phyloP scores from a whole-genome alignment of 1,140 invertebrate genomes.

The Liolophura sinensis region DNA sequence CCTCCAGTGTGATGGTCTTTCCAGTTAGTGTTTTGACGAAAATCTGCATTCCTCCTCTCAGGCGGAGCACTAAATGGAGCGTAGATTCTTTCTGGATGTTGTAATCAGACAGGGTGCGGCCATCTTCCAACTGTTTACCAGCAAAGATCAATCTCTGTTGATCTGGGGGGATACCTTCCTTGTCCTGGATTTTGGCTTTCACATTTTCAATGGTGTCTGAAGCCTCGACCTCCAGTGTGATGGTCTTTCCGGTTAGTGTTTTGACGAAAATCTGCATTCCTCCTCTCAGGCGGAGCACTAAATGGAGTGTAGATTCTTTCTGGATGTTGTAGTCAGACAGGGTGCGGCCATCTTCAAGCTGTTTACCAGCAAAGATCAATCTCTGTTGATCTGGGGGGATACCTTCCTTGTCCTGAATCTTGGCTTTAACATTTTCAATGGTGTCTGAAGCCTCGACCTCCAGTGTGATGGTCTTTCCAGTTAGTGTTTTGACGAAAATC shows the following conservation, averaged over 20 bases:
- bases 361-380: constrained; percentile 78
- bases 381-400: constrained; percentile 81
- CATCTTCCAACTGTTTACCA: constrained; percentile 93
- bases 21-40: constrained; percentile 62
- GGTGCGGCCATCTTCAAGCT: constrained; percentile 68
- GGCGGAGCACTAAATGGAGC: constrained; percentile 77
- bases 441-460: constrained; percentile 90
- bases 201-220: constrained; percentile 73
- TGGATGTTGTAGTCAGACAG: constrained; percentile 82
- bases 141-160: constrained; percentile 63
- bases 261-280: constrained; percentile 64
- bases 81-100: constrained; percentile 75
- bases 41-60: constrained; percentile 77
- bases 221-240: constrained; percentile 89
- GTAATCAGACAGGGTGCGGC: constrained; percentile 72
- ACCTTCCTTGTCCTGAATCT: constrained; percentile 71
- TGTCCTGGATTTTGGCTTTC: constrained; percentile 65
- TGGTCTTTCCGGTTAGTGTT: constrained; percentile 77
- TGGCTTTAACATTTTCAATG: constrained; percentile 51
- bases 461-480: constrained; percentile 91
- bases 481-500: constrained; percentile 40
- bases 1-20: constrained; percentile 93
- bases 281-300: constrained; percentile 80
- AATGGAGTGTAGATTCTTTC: constrained; percentile 76
- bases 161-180: constrained; percentile 68